These are phyloP conservation scores for Panurus biarmicus DNA, from an alignment of 2,113 vertebrate species.

Conservation along the genomic window DNA sequence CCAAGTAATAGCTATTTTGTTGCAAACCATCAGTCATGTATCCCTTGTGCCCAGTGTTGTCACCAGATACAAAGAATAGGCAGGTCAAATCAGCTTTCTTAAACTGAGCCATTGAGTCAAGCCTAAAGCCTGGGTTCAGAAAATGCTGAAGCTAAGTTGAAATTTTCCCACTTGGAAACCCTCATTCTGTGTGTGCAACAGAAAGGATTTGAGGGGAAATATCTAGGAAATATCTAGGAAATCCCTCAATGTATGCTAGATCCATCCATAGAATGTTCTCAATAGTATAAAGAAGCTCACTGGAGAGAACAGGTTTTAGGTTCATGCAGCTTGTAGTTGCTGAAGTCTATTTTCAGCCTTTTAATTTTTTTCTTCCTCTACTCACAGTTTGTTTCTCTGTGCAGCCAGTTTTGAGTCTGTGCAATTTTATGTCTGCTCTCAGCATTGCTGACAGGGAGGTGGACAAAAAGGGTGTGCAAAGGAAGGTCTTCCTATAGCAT, in stretches of 20 bases:
- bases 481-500: neutral
- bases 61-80: neutral
- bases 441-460: neutral
- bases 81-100: conserved; percentile 1
- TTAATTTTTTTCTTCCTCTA: neutral
- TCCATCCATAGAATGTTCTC: neutral
- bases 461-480: neutral
- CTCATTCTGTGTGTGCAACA: neutral
- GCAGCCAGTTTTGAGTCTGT: neutral
- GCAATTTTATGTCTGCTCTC: neutral
- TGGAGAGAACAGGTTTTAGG: neutral
- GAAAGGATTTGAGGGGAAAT: neutral
- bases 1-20: conserved; percentile 33
- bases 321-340: neutral
- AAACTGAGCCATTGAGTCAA: neutral
- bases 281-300: neutral
- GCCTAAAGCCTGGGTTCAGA: neutral
- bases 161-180: neutral
- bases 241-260: neutral
- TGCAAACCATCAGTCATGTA: conserved; percentile 29
- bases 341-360: neutral
- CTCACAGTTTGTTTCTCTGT: neutral
- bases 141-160: neutral
- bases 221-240: too few species aligned
- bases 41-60: neutral